Base-by-base conservation (phyloP, 2,113 vertebrate species). In the Bagarius yarrelli region DNA sequence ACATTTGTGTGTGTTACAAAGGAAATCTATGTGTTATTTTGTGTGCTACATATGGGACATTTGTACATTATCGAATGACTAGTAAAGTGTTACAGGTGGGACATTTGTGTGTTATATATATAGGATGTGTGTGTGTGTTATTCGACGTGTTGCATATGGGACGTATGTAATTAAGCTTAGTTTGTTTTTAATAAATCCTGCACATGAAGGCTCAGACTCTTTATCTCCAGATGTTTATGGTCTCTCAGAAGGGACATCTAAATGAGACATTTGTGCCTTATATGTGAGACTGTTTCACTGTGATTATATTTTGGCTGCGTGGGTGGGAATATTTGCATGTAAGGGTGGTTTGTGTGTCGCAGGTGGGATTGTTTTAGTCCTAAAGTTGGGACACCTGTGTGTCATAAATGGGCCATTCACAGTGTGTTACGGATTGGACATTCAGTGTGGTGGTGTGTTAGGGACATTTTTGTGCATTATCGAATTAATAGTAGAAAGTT, bases 21-120 rank as follows among this genome's bases (percentile, higher is more conserved):
- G 34, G 32, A 4, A 30, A 63, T 2, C 0, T 8, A 15, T 23
- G 25, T n/a, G n/a, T n/a, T 25, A 8, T 2, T 25, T 57, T 27
- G 61, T 64, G 30, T 2, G 0, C 0, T 64, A 12, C 1, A 36
- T 5, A 8, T 18, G 60, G 27, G 27, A 63, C 60, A 0, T 18
- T 63, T 8, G 5, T 1, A 30, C 1, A 0, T 6, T 8, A 27
- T 59, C 3, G 0, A 14, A n/a, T n/a, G n/a, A n/a, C n/a, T n/a
- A n/a, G n/a, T n/a, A n/a, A n/a, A 3, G 3, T 0, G 4, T 23
- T n/a, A 2, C 21, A 6, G 19, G 4, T 67, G 21, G 4, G 64
- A n/a, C 36, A 15, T 64, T 64, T 64, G 60, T 30, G 0, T 34
- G 30, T 34, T 15, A 2, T 21, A n/a, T 0, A 1, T 55, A 21